Evolutionary conservation across 2,113 vertebrate genomes (phyloP), one percentile per base, ranked within the genome.

Genomic region (Cyprinodon variegatus): DNA sequence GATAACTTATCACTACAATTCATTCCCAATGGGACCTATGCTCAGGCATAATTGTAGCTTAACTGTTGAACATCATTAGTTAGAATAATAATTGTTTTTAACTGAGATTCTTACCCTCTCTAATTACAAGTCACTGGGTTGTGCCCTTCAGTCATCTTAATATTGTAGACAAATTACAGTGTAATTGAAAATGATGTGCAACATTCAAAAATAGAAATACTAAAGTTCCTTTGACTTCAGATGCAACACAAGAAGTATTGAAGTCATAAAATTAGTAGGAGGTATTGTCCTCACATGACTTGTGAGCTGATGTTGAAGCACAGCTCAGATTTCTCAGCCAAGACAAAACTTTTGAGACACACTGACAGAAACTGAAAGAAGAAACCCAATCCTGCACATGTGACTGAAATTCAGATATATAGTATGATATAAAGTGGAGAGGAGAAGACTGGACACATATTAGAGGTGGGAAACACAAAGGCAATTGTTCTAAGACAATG

Each of bases 401-500:
- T 89, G 90, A 88, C 91, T 90, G 86, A 85, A 77, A 88, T 86
- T 94, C 79, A 69, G 77, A 79, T 90, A 89, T 89, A 93, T 89
- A 89, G 81, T 86, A 70, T 89, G 89, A 89, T 90, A 91, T 89
- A 91, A 77, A 87, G 88, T 84, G 83, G 81, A 82, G 83, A 88
- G 87, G 78, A 72, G 38, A 78, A 59, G 89, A 72, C 85, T 90
- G 80, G 87, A 29, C 29, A 29, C 29, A 29, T 29, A 29, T 29
- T 29, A 29, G 29, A 29, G 29, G 29, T 29, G 29, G 82, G 83
- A 88, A 87, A 91, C 89, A 77, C 81, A 77, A 92, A 87, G 80
- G 87, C 15, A 75, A 81, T 83, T 93, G 92, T 93, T 91, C 86
- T 82, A 83, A 77, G 80, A 93, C 92, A 93, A 92, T 86, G 81